Base-by-base conservation (phyloP, 2,113 vertebrate genomes). In the Notothenia rossii region DNA sequence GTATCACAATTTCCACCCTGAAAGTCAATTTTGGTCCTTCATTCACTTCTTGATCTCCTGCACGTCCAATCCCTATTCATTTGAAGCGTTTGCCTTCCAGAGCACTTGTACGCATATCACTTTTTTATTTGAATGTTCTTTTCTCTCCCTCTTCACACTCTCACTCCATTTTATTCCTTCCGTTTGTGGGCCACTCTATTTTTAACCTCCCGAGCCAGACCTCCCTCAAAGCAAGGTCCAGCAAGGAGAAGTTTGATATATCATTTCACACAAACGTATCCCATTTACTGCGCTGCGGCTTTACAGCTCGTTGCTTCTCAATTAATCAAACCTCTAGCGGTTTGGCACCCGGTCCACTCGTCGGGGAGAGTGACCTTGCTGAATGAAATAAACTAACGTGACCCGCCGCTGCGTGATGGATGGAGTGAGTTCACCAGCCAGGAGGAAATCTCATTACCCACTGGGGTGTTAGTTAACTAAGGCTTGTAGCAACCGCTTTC, bases 301-400 rank as follows among this genome's bases (percentile, higher is more conserved):
- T 81, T 69, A 83, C 68, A 79, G 78, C 82, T 67, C 17, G 33
- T 82, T 84, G 80, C 73, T 83, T 86, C 63, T 29, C 82, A 77
- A 87, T 92, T 88, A 89, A 91, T 91, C 83, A 84, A 79, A 79
- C 70, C 81, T 87, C 68, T 67, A 51, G 75, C 67, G 77, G 72
- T 79, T 84, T 62, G 64, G 64, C 79, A 58, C 43, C 48, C n/a
- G 4, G 75, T 73, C 61, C 72, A 56, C 54, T 49, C 29, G 45
- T 68, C 67, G 36, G 85, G 7, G 56, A 65, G 54, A 61, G 78
- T 72, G 85, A 90, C 89, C 81, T 90, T 86, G 82, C 62, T 72
- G 56, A 51, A 54, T n/a, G 73, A 53, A 81, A 81, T 70, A 65
- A 88, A 82, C 75, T 58, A 77, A 63, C 51, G 14, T 54, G 71